phyloP scores from a whole-genome alignment of 1,140 invertebrate genomes.

The Hyphantria cunea region DNA sequence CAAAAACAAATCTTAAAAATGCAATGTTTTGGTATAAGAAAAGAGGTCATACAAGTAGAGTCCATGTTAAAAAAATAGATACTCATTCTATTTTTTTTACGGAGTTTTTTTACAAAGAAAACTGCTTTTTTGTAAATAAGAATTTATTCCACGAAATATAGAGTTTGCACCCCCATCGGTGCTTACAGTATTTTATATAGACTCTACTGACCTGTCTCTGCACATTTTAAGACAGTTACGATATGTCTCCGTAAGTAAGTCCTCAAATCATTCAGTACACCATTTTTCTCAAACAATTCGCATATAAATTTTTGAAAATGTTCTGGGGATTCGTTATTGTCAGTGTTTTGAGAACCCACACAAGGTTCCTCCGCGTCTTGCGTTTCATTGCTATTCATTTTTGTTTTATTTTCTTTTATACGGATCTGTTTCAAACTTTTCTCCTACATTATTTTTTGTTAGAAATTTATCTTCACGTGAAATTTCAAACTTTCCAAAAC shows the following conservation, averaged over 20 bases:
- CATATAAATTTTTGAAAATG: constrained; percentile 82
- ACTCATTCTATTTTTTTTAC: too few species aligned
- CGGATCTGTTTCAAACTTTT: too few species aligned
- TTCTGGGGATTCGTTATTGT: constrained; percentile 57
- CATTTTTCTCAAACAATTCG: constrained; percentile 82
- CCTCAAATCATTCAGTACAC: constrained; percentile 79
- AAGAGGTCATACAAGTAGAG: too few species aligned
- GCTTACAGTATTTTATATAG: too few species aligned
- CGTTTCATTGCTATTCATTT: constrained; percentile 41
- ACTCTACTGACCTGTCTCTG: constrained; percentile 52
- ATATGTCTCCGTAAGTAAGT: constrained; percentile 82
- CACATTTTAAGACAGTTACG: constrained; percentile 77
- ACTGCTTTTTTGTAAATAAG: too few species aligned
- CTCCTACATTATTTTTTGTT: neutral
- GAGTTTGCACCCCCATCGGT: too few species aligned
- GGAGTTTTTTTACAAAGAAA: too few species aligned
- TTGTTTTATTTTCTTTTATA: neutral
- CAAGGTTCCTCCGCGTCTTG: constrained; percentile 9
- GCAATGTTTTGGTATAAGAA: too few species aligned
- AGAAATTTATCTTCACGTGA: constrained; percentile 23
- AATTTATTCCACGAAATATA: too few species aligned
- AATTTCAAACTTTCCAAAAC: constrained; percentile 69
- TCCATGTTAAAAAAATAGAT: too few species aligned
- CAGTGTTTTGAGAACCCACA: constrained; percentile 32
- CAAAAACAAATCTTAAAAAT: constrained; percentile 12